Evolutionary conservation across 2,888 invertebrate species (phyloP).

Genomic region (Morinoia aosen): DNA sequence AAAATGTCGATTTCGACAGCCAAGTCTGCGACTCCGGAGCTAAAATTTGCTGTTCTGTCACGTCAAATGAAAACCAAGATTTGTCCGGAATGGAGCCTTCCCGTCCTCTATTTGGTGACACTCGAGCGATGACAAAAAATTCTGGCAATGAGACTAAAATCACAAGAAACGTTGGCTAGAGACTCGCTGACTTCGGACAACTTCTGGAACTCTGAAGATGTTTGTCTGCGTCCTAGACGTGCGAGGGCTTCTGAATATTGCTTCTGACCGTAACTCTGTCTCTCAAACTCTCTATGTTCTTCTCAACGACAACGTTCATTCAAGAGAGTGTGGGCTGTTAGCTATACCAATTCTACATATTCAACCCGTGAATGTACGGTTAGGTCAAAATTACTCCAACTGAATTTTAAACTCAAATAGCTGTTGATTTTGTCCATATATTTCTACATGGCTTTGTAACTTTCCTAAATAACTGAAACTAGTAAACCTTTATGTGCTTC

Average conservation of each 20-base stretch:
- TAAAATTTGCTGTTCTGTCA: not conserved
- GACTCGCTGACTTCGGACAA: constrained; percentile 14
- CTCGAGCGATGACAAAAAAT: constrained; percentile 43
- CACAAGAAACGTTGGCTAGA: constrained; percentile 45
- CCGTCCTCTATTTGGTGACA: not conserved
- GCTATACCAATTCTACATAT: no score
- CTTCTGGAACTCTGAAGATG: not conserved
- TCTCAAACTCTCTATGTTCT: not conserved
- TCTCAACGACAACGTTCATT: not conserved
- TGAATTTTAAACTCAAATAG: no score
- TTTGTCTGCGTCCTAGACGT: not conserved
- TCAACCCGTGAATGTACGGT: no score
- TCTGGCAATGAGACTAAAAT: constrained; percentile 42
- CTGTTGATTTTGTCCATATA: no score
- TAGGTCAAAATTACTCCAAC: no score
- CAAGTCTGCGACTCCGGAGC: not conserved
- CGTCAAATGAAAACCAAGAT: constrained; percentile 38
- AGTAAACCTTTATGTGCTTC: no score
- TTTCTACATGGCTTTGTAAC: no score
- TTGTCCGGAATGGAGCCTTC: not conserved
- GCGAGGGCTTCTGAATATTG: constrained; percentile 27
- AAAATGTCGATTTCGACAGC: not conserved
- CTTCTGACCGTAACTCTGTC: not conserved
- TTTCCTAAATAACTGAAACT: no score
- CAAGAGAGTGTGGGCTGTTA: not conserved